Evolutionary conservation across 2,113 vertebrate genomes (phyloP), one percentile per base, ranked within the genome.

Genomic region (Rhinoptilus africanus): DNA sequence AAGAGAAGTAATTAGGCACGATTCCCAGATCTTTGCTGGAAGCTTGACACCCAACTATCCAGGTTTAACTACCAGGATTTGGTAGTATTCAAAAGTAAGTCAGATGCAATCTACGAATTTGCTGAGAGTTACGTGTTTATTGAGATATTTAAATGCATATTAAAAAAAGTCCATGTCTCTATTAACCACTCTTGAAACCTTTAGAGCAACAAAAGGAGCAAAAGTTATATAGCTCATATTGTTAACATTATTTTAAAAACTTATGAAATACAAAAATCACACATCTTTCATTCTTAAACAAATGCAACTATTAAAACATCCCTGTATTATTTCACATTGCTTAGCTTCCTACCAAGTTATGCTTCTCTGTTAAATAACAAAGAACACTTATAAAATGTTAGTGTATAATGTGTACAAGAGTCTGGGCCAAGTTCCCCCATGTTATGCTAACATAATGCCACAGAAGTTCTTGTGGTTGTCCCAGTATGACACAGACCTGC

Each of bases 391-490:
- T 1, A 4, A 28, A 15, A 75, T 35, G 0, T 6, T 48, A 27
- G 9, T 12, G 14, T 9, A 5, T 6, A 41, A 66, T 0, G 0
- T 1, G 2, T 12, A 2, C 3, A 66, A 35, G 10, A 57, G 2
- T 30, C 22, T 73, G 4, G 30, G 11, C 14, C 34, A 21, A 9
- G 10, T 18, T 57, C 69, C 28, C 24, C 39, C 7, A 1, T 9
- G 12, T 16, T 34, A 43, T 6, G 43, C 2, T 5, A 32, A 17
- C 1, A 0, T 1, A 51, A 32, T 21, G 66, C 32, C 37, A 63
- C 16, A 4, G 0, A 45, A 41, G 35, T 19, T 45, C 57, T 30
- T 22, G 19, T 8, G 14, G 8, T 16, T 68, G 26, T 12, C 39
- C 17, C 45, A 57, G 0, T 20, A 1, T 11, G 75, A 53, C 21